Percentiles rank a stretch among this genome's conserved stretches.
These are phyloP conservation scores for Zoroaster sp. DNA, from an alignment of 53 echinoderm and acorn worm genomes.

Conservation along the genomic window DNA sequence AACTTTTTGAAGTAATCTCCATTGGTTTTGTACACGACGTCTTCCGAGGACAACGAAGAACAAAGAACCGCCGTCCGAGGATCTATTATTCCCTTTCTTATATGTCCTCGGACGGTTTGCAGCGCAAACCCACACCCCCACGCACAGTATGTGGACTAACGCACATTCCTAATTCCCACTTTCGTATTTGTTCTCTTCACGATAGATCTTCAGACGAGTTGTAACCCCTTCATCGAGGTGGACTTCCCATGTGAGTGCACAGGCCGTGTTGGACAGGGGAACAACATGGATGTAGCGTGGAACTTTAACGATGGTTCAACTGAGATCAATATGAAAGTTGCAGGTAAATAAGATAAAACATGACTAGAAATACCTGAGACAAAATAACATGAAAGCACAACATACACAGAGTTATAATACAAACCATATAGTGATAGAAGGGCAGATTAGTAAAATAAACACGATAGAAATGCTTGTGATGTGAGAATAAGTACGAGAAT, in stretches of 20 bases:
- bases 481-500: too few relatives aligned
- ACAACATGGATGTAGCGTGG: slow-evolving; percentile 58
- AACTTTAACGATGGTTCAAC: slow-evolving; percentile 67
- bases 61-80: too few relatives aligned
- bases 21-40: too few relatives aligned
- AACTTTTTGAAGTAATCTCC: too few relatives aligned
- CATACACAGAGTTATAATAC: not conserved
- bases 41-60: too few relatives aligned
- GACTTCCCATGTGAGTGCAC: slow-evolving; percentile 57
- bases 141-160: too few relatives aligned
- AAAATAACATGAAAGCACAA: not conserved
- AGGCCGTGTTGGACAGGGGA: slow-evolving; percentile 60
- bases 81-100: too few relatives aligned
- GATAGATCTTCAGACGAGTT: slow-evolving; percentile 54
- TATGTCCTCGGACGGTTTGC: too few relatives aligned
- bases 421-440: not conserved
- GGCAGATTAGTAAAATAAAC: not conserved
- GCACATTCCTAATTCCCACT: too few relatives aligned
- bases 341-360: slow-evolving; percentile 17
- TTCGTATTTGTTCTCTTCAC: too few relatives aligned
- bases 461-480: too few relatives aligned
- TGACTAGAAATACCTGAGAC: not conserved
- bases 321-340: slow-evolving; percentile 51
- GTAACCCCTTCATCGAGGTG: slow-evolving; percentile 74
- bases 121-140: too few relatives aligned